Percentiles rank a stretch among this genome's conserved stretches.
Evolutionary conservation across 2,888 invertebrate genomes (phyloP).

Genomic region (Salpingus planirostris): DNA sequence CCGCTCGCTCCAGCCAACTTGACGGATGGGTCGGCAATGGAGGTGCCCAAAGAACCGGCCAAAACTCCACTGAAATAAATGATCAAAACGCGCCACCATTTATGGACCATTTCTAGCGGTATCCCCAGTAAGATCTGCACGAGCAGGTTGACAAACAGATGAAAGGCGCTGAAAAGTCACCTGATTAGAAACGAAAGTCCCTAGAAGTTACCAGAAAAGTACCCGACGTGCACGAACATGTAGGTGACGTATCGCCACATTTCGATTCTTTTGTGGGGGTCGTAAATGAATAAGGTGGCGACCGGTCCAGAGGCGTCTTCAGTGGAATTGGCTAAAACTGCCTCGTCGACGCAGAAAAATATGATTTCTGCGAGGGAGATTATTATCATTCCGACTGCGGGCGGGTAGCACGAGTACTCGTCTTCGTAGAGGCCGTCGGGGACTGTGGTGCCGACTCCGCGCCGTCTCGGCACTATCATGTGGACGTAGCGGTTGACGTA

Average conservation of each 20-base stretch:
- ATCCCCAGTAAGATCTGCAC: constrained; percentile 90
- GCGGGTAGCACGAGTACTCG: constrained; percentile 89
- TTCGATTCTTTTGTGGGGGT: constrained; percentile 74
- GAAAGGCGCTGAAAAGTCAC: constrained; percentile 56
- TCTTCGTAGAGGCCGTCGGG: constrained; percentile 58
- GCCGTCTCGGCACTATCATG: constrained; percentile 12
- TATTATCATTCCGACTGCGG: constrained; percentile 83
- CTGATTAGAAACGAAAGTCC: neutral
- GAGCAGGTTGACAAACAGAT: constrained; percentile 81
- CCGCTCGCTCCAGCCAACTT: constrained; percentile 90
- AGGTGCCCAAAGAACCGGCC: constrained; percentile 80
- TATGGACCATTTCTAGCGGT: constrained; percentile 93
- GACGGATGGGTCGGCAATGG: constrained; percentile 68
- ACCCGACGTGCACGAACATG: constrained; percentile 93
- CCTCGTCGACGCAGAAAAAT: constrained; percentile 47
- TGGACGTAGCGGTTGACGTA: constrained; percentile 52
- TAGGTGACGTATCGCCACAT: constrained; percentile 90
- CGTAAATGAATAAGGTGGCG: constrained; percentile 69
- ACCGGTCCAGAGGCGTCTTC: constrained; percentile 55
- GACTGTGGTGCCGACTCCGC: constrained; percentile 17
- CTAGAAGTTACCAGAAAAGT: constrained; percentile 28
- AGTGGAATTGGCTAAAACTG: constrained; percentile 32
- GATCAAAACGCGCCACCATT: constrained; percentile 86
- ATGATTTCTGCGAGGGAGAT: constrained; percentile 82
- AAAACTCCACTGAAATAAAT: constrained; percentile 79